Base-by-base conservation (phyloP, 2,797 vertebrate genomes). In the Sebastes glaucus region DNA sequence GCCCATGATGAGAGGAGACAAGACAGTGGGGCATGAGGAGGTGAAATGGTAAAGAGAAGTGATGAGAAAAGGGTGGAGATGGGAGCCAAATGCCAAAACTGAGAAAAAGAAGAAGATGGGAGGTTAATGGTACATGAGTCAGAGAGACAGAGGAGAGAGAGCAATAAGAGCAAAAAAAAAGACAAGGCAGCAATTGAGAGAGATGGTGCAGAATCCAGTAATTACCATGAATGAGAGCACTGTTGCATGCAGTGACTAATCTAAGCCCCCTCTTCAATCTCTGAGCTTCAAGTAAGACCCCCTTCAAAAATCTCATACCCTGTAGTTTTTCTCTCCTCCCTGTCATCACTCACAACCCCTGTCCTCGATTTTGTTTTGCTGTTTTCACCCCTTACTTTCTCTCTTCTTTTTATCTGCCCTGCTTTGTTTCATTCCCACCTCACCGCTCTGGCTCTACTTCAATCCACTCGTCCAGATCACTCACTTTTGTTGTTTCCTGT, bases 231-330 rank as follows among this genome's bases (percentile, higher is more conserved):
- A 83, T 33, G 68, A 87, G 72, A 82, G 33, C 80, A 77, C 23
- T 80, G 80, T 81, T 85, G 83, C 78, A 84, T 89, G 69, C 66
- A 70, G 77, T 4, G 67, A 77, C 65, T 82, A 75, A 89, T 90
- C 68, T 16, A 65, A 70, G 13, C 7, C 70, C 38, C 46, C 14
- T 28, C 61, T 61, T 85, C 56, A 68, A 57, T 53, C 61, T 62
- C 33, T 30, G 25, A 55, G 49, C 80, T 83, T 86, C 66, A 83
- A 74, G 32, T 30, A 65, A 46, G 67, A 78, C 76, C 66, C 42
- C 57, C n/a, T 61, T 77, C 28, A 73, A 80, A 53, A 81, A 78
- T 55, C 52, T 28, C 74, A 10, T 10, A 59, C 35, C 62, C 67
- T 33, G 20, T 53, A 11, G 42, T 53, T 60, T 81, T 46, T 33